A percentile compares a stretch with the other conserved stretches of the same genome.
Evolutionary conservation across 2,888 invertebrate species (phyloP).

Genomic region (Acanthosepion pharaonis): DNA sequence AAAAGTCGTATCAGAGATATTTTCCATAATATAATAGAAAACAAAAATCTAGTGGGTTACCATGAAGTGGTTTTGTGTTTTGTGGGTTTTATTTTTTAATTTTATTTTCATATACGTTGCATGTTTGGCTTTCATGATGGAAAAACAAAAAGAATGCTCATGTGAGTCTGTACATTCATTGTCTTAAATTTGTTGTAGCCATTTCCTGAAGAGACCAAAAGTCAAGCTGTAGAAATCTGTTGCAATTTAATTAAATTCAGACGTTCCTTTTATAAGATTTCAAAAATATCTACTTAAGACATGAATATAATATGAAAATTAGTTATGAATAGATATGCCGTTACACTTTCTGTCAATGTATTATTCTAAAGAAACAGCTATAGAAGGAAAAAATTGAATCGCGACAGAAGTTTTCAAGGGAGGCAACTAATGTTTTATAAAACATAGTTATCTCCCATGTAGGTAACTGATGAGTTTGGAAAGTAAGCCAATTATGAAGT

Average conservation of each 20-base stretch:
- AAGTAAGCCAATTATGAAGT: not conserved
- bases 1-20: too few species aligned
- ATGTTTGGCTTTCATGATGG: not conserved
- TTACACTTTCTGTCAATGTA: not conserved
- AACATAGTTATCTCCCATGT: not conserved
- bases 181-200: not conserved
- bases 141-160: not conserved
- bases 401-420: not conserved
- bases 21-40: too few species aligned
- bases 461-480: not conserved
- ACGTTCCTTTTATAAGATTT: too few species aligned
- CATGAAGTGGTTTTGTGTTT: not conserved
- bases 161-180: slow-evolving; percentile 9
- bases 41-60: not conserved
- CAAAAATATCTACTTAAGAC: too few species aligned
- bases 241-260: slow-evolving; percentile 33
- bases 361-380: too few species aligned
- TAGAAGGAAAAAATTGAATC: too few species aligned
- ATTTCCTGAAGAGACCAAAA: slow-evolving; percentile 24
- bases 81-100: not conserved
- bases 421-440: not conserved
- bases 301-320: not conserved
- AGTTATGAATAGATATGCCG: not conserved
- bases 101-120: not conserved
- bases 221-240: slow-evolving; percentile 25